A percentile compares a stretch with the other conserved stretches of the same genome.
Evolutionary conservation across 2,113 vertebrate species (phyloP).

Genomic region (Conger conger): DNA sequence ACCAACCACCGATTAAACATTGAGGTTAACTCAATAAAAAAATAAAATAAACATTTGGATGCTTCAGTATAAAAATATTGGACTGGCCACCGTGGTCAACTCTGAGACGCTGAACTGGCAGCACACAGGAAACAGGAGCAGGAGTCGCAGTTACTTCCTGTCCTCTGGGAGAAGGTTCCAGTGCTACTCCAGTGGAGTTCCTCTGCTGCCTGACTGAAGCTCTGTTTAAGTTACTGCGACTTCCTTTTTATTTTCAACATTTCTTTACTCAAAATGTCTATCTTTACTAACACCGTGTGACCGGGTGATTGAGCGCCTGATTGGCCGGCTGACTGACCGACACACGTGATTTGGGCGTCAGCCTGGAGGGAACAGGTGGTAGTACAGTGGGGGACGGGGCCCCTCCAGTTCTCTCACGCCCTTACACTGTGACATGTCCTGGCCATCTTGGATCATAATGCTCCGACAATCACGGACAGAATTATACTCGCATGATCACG

Average conservation of each 20-base stretch:
- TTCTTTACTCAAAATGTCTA: background rate
- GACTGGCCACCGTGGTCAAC: background rate
- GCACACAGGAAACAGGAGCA: background rate
- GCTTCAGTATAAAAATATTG: background rate
- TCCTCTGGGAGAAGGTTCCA: background rate
- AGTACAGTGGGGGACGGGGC: background rate
- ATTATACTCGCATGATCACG: slow-evolving; percentile 27
- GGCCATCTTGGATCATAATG: background rate
- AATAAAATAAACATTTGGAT: background rate
- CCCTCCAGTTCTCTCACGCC: background rate
- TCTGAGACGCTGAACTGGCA: background rate
- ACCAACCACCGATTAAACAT: background rate
- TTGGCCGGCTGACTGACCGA: background rate
- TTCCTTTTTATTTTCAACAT: background rate
- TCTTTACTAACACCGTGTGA: background rate
- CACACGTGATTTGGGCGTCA: background rate
- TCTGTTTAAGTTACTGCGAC: slow-evolving; percentile 12
- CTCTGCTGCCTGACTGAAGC: slow-evolving; percentile 15
- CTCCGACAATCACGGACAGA: background rate
- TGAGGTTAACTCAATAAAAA: no score
- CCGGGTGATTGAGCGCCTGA: background rate
- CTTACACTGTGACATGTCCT: background rate
- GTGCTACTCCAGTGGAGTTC: background rate
- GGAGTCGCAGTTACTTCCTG: background rate
- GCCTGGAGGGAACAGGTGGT: background rate